These are phyloP conservation scores for Gastrophryne carolinensis DNA, from an alignment of 2,797 vertebrate genomes.

Conservation along the genomic window DNA sequence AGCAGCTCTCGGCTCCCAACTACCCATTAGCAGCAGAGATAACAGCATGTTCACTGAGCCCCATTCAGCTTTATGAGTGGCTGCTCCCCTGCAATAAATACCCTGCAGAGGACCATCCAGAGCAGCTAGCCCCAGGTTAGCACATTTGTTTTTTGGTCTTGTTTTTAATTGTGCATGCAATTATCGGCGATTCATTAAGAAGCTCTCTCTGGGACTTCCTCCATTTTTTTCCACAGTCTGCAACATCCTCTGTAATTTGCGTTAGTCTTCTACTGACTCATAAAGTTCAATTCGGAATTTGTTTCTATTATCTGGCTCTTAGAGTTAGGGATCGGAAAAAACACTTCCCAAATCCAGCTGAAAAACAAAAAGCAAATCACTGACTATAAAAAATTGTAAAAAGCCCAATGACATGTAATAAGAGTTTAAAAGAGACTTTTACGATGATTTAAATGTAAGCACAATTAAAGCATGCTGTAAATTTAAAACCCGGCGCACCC, in stretches of 20 bases:
- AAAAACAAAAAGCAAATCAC: too few relatives aligned
- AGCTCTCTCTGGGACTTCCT: slow-evolving; percentile 55
- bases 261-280: background rate
- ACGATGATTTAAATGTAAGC: too few relatives aligned
- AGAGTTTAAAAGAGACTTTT: too few relatives aligned
- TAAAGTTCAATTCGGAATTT: background rate
- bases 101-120: slow-evolving; percentile 44
- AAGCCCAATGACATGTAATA: too few relatives aligned
- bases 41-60: slow-evolving; percentile 61
- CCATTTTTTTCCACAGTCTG: slow-evolving; percentile 52
- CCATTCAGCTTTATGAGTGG: slow-evolving; percentile 61
- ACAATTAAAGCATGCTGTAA: too few relatives aligned
- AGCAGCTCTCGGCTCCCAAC: slow-evolving; percentile 57
- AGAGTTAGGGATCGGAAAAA: too few relatives aligned
- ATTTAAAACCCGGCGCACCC: too few relatives aligned
- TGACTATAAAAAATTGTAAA: too few relatives aligned
- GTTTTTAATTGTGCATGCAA: slow-evolving; percentile 63
- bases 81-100: slow-evolving; percentile 60
- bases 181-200: slow-evolving; percentile 63
- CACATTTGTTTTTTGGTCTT: slow-evolving; percentile 53
- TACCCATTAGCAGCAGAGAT: slow-evolving; percentile 55
- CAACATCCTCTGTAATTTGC: background rate
- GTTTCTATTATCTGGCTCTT: background rate
- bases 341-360: too few relatives aligned
- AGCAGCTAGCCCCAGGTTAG: slow-evolving; percentile 37